Evolutionary conservation across 2,888 invertebrate species (phyloP), one percentile per base, ranked within the genome.

Genomic region (Tanytarsus gracilentus): DNA sequence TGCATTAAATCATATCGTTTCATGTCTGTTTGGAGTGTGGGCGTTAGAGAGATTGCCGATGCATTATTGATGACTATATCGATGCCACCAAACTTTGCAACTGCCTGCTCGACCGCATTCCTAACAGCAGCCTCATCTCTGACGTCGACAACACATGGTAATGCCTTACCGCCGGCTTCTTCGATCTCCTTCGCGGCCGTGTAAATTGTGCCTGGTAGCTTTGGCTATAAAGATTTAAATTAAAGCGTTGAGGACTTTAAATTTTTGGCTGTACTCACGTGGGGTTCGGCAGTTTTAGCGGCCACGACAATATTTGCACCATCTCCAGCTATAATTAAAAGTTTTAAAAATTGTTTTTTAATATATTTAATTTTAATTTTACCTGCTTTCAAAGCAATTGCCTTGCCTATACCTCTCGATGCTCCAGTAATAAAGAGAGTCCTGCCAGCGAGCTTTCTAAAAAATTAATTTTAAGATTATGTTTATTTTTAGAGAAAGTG

Each of bases 1-100:
- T 96, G 89, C 97, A 98, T 98, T 44, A 98, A 80, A 75, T 98
- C 98, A 70, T 91, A 98, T 72, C 84, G 81, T 76, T 98, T 98
- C 95, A 98, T 96, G 36, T 91, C 86, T 0, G 95, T 95, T 5
- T 84, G 76, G 2, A 80, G 75, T 0, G 96, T 97, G 51, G 82
- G 82, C 0, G 93, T 87, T 58, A 92, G 75, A 0, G 84, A 84
- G 67, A 98, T 98, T 9, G 97, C 97, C 63, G 94, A 94, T 1
- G 98, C 98, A 78, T 98, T 98, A 76, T 98, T 98, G 16, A 98
- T 78, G 21, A 93, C 11, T 11, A 53, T 53, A n/a, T 53, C 53
- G 21, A 58, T 44, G 11, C 48, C 58, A 27, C 58, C 48, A 21
- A 58, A 40, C 3, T 79, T 82, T 53, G 80, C 75, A 0, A 86